Evolutionary conservation across 2,888 invertebrate species (phyloP).

Genomic region (Drosophila mercatorum): DNA sequence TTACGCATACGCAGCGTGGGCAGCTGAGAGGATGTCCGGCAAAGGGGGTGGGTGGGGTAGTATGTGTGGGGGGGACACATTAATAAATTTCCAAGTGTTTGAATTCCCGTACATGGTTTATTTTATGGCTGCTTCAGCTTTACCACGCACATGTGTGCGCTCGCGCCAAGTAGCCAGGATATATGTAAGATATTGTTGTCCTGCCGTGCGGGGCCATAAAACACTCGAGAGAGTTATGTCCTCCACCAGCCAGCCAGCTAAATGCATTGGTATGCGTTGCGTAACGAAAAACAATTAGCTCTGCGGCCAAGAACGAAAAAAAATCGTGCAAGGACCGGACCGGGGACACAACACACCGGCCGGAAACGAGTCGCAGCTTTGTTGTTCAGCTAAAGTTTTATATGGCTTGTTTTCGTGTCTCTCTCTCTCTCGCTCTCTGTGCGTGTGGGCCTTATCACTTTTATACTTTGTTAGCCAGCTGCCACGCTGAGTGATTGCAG

Average conservation of each 20-base stretch:
- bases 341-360: neutral
- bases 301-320: slow-evolving; percentile 51
- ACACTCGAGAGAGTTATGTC: slow-evolving; percentile 75
- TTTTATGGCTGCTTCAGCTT: slow-evolving; percentile 61
- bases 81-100: slow-evolving; percentile 75
- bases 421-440: neutral
- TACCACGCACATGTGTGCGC: slow-evolving; percentile 59
- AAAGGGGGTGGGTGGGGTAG: too few relatives aligned
- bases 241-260: slow-evolving; percentile 39
- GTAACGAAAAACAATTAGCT: slow-evolving; percentile 79
- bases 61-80: slow-evolving; percentile 32
- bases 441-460: slow-evolving; percentile 63
- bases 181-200: slow-evolving; percentile 72
- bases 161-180: slow-evolving; percentile 32
- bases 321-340: too few relatives aligned
- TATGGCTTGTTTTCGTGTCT: slow-evolving; percentile 59
- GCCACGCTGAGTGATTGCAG: slow-evolving; percentile 61
- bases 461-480: slow-evolving; percentile 59
- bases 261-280: slow-evolving; percentile 79
- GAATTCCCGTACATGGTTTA: slow-evolving; percentile 58
- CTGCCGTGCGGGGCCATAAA: slow-evolving; percentile 75
- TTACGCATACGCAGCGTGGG: slow-evolving; percentile 28
- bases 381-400: slow-evolving; percentile 57
- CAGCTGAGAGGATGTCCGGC: slow-evolving; percentile 1
- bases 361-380: slow-evolving; percentile 36